Evolutionary conservation across 2,888 invertebrate genomes (phyloP).

Genomic region (Hypselothyrea guttata): DNA sequence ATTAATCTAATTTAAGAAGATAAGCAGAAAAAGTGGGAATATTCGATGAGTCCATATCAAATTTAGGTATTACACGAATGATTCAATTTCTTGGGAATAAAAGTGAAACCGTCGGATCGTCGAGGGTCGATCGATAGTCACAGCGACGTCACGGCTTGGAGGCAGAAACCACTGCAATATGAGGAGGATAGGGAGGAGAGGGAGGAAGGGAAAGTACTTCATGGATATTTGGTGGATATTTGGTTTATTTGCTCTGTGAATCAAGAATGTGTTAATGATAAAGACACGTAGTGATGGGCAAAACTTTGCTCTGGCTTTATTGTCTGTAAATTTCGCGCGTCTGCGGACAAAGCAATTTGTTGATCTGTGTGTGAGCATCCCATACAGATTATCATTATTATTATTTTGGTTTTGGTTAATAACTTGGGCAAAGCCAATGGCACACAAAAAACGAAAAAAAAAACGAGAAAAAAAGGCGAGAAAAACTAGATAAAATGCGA

Average conservation of each 20-base stretch:
- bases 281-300: constrained; percentile 52
- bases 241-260: constrained; percentile 56
- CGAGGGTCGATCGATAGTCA: too few species aligned
- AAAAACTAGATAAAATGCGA: too few species aligned
- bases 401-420: constrained; percentile 46
- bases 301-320: constrained; percentile 30
- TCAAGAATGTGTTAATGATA: constrained; percentile 68
- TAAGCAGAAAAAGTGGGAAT: too few species aligned
- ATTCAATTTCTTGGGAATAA: constrained; percentile 55
- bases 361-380: constrained; percentile 26
- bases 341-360: constrained; percentile 34
- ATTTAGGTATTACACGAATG: constrained; percentile 11
- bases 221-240: too few species aligned
- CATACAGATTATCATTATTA: constrained; percentile 1
- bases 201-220: too few species aligned
- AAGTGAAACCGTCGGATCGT: constrained; percentile 55
- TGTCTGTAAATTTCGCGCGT: constrained; percentile 50
- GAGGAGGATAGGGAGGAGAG: too few species aligned
- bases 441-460: constrained; percentile 14
- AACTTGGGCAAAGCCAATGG: constrained; percentile 52
- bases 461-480: too few species aligned
- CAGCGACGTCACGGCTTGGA: constrained; percentile 13
- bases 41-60: too few species aligned
- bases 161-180: background rate
- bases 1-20: too few species aligned